Conservation (phyloP, 2,888 invertebrate species). For the Endomychus coccineus region DNA sequence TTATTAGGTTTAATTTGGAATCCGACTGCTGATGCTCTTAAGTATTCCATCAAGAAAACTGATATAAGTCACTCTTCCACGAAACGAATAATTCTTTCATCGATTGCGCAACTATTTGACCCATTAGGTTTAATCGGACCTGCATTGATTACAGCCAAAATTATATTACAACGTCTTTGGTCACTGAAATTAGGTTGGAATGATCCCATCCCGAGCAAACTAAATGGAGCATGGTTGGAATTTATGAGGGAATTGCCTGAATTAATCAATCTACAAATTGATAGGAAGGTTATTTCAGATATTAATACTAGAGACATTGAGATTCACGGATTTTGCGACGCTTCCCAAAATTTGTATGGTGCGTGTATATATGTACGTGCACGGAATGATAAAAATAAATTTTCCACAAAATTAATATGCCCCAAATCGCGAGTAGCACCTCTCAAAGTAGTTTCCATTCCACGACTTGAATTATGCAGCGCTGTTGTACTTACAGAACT, state of each 20-base stretch:
- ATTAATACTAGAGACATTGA: no score
- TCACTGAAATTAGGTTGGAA: slow-evolving; percentile 2
- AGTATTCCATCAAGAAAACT: slow-evolving; percentile 8
- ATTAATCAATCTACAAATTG: background rate
- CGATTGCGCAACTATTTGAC: slow-evolving; percentile 14
- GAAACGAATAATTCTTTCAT: slow-evolving; percentile 11
- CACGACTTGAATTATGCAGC: no score
- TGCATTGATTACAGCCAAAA: slow-evolving; percentile 8
- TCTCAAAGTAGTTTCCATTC: no score
- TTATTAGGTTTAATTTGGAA: slow-evolving; percentile 15
- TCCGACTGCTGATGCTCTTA: slow-evolving; percentile 8
- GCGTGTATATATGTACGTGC: no score
- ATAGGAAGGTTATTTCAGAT: no score
- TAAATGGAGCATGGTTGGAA: background rate
- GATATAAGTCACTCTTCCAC: no score
- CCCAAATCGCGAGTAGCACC: no score
- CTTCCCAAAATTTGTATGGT: no score
- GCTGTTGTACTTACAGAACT: no score
- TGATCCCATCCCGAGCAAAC: background rate
- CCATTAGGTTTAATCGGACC: slow-evolving; percentile 10
- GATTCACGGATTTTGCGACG: no score
- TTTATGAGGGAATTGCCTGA: background rate
- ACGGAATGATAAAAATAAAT: no score
- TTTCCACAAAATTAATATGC: no score
- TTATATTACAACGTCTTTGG: slow-evolving; percentile 7